A percentile compares a stretch with the other conserved stretches of the same genome.
Conservation (phyloP, 2,797 vertebrate species). For the Platalea minor region DNA sequence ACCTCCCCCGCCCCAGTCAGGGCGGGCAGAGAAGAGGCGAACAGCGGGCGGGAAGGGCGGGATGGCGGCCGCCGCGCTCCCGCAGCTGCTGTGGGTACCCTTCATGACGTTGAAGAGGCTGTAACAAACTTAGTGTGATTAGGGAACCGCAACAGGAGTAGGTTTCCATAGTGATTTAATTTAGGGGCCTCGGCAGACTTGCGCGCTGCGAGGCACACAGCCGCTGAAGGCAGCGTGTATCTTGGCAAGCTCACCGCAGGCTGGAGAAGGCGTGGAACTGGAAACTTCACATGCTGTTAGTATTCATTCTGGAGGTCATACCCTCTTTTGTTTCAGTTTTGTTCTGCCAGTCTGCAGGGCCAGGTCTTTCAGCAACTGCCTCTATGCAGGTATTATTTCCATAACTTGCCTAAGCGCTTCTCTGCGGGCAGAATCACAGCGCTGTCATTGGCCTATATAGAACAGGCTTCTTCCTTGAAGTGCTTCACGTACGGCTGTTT, state of each 20-base stretch:
- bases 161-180: too few species aligned
- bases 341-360: not conserved
- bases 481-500: too few species aligned
- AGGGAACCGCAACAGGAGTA: not conserved
- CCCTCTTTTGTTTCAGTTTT: not conserved
- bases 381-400: not conserved
- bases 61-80: too few species aligned
- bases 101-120: accelerated
- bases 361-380: not conserved
- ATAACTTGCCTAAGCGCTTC: not conserved
- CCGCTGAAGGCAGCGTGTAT: not conserved
- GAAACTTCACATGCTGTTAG: too few species aligned
- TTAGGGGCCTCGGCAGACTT: not conserved
- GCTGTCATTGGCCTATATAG: too few species aligned
- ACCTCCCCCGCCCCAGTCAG: accelerated
- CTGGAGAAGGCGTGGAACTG: not conserved
- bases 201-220: not conserved
- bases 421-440: not conserved
- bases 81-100: too few species aligned
- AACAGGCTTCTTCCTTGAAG: too few species aligned
- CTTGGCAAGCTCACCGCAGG: not conserved
- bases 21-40: accelerated
- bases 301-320: not conserved
- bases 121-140: not conserved
- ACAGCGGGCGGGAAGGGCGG: too few species aligned